These are phyloP conservation scores for Zoroaster sp. DNA, from an alignment of 53 echinoderm and acorn worm species.

Conservation along the genomic window DNA sequence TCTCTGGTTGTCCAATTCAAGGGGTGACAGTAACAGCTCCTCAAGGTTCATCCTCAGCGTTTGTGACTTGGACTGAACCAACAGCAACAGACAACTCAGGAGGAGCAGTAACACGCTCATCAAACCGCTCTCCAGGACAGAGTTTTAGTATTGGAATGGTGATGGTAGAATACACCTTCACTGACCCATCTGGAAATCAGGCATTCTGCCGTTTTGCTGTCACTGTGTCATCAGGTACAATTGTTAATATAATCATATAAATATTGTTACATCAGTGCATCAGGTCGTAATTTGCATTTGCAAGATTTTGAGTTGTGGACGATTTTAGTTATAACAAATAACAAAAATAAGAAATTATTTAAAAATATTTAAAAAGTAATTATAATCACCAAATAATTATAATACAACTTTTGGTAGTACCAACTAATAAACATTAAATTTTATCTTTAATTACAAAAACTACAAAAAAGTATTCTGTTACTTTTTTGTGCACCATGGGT, in stretches of 20 bases:
- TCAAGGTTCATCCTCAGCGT: background rate
- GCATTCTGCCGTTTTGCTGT: constrained; percentile 12
- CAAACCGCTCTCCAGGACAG: constrained; percentile 18
- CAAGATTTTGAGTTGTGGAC: no score
- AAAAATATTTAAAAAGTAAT: no score
- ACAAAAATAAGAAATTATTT: no score
- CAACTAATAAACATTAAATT: no score
- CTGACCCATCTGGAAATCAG: constrained; percentile 15
- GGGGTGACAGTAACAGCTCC: background rate
- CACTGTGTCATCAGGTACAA: background rate
- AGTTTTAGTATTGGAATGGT: constrained; percentile 11
- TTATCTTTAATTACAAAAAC: no score
- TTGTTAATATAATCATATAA: background rate
- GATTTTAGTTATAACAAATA: no score
- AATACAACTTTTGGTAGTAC: no score
- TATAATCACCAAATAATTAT: no score
- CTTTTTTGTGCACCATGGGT: no score
- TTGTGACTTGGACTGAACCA: constrained; percentile 9
- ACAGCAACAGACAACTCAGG: background rate
- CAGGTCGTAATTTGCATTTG: no score
- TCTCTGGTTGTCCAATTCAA: constrained; percentile 31
- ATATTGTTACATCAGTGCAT: no score
- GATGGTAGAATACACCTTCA: constrained; percentile 13
- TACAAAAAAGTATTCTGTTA: no score
- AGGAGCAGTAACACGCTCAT: background rate